Conservation (phyloP, 1,140 invertebrate genomes). For the Halictus rubicundus region DNA sequence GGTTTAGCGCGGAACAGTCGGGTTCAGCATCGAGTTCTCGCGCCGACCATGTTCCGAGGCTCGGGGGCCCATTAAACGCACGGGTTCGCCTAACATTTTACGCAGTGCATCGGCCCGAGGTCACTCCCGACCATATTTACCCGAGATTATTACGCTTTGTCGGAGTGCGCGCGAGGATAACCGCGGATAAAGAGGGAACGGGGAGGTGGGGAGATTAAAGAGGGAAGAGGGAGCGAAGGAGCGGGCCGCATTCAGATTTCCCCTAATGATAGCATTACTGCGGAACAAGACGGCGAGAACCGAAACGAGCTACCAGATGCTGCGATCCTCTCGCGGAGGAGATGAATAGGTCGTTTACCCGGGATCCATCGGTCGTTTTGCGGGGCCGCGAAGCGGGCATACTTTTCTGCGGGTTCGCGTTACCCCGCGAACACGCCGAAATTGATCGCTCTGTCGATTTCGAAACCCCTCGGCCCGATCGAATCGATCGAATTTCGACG, state of each 20-base stretch:
- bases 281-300: conserved; percentile 3
- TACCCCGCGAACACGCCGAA: conserved; percentile 4
- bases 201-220: not conserved
- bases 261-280: conserved; percentile 9
- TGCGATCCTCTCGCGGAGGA: conserved; percentile 1
- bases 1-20: not conserved
- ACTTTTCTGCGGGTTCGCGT: not conserved
- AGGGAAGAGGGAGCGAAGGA: not conserved
- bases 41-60: too few species aligned
- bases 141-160: conserved; percentile 35
- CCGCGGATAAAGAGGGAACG: not conserved
- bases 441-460: conserved; percentile 11
- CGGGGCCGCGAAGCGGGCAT: not conserved
- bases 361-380: not conserved
- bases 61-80: not conserved
- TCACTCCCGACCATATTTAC: conserved; percentile 1
- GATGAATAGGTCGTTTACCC: not conserved
- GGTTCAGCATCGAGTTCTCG: not conserved
- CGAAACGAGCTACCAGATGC: conserved; percentile 19
- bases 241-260: not conserved
- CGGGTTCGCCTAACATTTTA: conserved; percentile 13
- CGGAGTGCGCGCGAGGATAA: not conserved
- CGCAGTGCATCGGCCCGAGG: not conserved
- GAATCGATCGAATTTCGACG: not conserved
- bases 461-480: not conserved